These are phyloP conservation scores for Philhelius pedissequus DNA, from an alignment of 2,888 invertebrate genomes.

Conservation along the genomic window DNA sequence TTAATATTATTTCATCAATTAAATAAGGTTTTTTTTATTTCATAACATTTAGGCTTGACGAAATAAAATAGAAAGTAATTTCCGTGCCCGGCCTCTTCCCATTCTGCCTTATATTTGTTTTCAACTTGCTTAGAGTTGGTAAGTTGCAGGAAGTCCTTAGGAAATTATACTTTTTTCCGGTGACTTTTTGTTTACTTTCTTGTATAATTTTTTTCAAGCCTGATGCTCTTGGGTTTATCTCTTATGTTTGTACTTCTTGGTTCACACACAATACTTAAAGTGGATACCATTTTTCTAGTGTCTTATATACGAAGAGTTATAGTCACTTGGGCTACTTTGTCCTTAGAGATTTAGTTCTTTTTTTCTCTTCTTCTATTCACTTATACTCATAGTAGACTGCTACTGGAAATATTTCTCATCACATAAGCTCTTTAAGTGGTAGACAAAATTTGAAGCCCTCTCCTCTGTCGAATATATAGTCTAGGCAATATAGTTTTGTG, in stretches of 20 bases:
- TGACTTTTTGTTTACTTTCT: neutral
- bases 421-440: neutral
- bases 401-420: too few species aligned
- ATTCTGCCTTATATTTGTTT: neutral
- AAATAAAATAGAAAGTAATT: neutral
- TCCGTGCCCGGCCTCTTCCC: neutral
- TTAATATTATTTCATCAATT: too few species aligned
- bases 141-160: constrained; percentile 13
- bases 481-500: neutral
- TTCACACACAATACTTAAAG: neutral
- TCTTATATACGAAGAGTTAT: neutral
- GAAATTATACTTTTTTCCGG: constrained; percentile 18
- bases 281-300: neutral
- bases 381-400: neutral
- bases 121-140: neutral
- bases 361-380: neutral
- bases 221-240: constrained; percentile 5
- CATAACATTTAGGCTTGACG: neutral
- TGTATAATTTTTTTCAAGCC: neutral
- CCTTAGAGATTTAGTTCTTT: neutral
- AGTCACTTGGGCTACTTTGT: constrained; percentile 8
- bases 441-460: neutral
- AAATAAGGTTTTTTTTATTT: neutral
- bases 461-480: neutral
- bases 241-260: neutral